Percentiles rank a stretch among this genome's conserved stretches.
Evolutionary conservation across 2,888 invertebrate species (phyloP).

Genomic region (Nebria salina): DNA sequence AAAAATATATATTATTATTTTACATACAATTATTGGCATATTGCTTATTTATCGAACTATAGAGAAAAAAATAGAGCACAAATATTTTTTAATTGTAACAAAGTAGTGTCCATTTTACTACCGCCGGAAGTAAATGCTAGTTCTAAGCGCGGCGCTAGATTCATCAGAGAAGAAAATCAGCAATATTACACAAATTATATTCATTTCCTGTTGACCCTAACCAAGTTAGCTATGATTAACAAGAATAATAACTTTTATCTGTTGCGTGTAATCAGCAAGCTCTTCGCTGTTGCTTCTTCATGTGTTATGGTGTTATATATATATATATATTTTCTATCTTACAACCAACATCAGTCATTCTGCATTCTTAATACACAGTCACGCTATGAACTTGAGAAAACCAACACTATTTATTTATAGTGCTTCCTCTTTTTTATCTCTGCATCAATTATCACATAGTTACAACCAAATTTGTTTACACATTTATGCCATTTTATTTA

Average conservation of each 20-base stretch:
- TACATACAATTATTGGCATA: too few relatives aligned
- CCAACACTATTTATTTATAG: not conserved
- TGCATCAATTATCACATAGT: not conserved
- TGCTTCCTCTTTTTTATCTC: not conserved
- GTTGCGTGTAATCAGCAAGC: constrained; percentile 30
- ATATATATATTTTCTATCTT: not conserved
- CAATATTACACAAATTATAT: constrained; percentile 43
- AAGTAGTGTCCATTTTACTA: not conserved
- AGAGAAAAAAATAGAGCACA: too few relatives aligned
- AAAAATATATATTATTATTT: not conserved
- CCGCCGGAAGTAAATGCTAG: not conserved
- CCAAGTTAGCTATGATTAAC: constrained; percentile 31
- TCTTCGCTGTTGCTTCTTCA: not conserved
- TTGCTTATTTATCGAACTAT: too few relatives aligned
- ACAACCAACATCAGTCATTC: not conserved
- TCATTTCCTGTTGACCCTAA: constrained; percentile 36
- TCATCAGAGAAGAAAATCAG: constrained; percentile 37
- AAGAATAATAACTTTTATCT: constrained; percentile 32
- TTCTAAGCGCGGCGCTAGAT: constrained; percentile 25
- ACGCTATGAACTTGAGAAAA: constrained; percentile 22
- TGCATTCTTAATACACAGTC: constrained; percentile 35
- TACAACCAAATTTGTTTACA: not conserved
- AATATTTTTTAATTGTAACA: not conserved
- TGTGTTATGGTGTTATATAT: not conserved
- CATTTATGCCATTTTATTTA: too few relatives aligned